Conservation (phyloP, 1,140 invertebrate genomes). For the Diachasma alloeum region DNA sequence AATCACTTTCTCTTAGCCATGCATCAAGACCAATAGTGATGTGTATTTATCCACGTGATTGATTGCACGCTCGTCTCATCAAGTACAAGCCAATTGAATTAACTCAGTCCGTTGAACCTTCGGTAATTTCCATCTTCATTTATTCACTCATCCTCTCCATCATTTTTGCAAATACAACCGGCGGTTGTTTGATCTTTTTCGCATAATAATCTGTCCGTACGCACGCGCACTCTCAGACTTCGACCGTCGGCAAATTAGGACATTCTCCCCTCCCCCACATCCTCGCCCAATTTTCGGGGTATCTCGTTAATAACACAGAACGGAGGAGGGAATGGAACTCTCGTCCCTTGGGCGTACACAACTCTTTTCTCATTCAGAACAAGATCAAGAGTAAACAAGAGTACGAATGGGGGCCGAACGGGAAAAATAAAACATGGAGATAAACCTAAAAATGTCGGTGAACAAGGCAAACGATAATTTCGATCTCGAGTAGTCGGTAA, state of each 20-base stretch:
- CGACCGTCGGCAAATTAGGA: neutral
- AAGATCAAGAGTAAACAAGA: constrained; percentile 3
- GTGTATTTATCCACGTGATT: neutral
- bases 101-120: neutral
- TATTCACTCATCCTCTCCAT: neutral
- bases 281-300: neutral
- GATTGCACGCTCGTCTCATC: neutral
- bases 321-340: neutral
- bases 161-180: neutral
- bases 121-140: neutral
- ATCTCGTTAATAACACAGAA: neutral
- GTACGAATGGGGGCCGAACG: neutral
- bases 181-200: neutral
- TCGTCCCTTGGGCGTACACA: neutral
- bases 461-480: constrained; percentile 1
- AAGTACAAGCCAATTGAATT: neutral
- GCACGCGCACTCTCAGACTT: neutral
- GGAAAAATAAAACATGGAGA: neutral
- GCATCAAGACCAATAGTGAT: neutral
- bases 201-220: neutral
- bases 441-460: neutral
- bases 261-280: neutral
- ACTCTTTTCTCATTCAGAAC: neutral
- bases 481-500: neutral
- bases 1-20: neutral